phyloP scores from a whole-genome alignment of 1,140 invertebrate species.

The Glossosoma conforme region DNA sequence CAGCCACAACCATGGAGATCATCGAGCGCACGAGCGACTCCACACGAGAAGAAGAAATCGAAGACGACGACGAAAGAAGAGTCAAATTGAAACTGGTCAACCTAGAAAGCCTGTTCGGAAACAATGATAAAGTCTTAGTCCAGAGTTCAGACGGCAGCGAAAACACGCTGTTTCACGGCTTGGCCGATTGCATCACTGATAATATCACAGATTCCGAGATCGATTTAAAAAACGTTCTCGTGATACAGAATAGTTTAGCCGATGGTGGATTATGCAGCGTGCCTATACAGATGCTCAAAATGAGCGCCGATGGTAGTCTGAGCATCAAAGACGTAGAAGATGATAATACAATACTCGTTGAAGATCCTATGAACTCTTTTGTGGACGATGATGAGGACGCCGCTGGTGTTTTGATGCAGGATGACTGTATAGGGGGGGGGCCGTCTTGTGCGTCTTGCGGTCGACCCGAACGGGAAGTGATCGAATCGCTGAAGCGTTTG shows the following conservation, averaged over 20 bases:
- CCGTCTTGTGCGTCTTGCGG: constrained; percentile 9
- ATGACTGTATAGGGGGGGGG: not conserved
- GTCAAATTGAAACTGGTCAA: constrained; percentile 18
- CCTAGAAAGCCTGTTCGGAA: constrained; percentile 3
- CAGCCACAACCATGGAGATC: constrained; percentile 2
- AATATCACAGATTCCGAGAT: constrained; percentile 8
- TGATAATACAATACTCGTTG: constrained; percentile 6
- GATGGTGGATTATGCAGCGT: constrained; percentile 9
- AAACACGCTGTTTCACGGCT: constrained; percentile 12
- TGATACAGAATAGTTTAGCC: constrained; percentile 6
- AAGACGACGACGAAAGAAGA: not conserved
- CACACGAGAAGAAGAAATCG: not conserved
- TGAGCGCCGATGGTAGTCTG: constrained; percentile 5
- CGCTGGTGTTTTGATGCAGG: not conserved
- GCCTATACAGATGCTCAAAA: constrained; percentile 18
- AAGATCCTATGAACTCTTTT: constrained; percentile 12
- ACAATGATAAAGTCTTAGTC: constrained; percentile 8
- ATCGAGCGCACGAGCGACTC: constrained; percentile 8
- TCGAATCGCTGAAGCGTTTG: constrained; percentile 1
- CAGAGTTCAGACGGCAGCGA: constrained; percentile 13
- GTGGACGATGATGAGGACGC: constrained; percentile 1
- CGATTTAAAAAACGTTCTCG: constrained; percentile 10
- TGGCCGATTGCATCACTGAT: not conserved
- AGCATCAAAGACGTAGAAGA: constrained; percentile 11
- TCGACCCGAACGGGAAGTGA: constrained; percentile 1